Percentiles rank a stretch among this genome's conserved stretches.
Conservation (phyloP, 2,888 invertebrate species). For the Phania funesta region DNA sequence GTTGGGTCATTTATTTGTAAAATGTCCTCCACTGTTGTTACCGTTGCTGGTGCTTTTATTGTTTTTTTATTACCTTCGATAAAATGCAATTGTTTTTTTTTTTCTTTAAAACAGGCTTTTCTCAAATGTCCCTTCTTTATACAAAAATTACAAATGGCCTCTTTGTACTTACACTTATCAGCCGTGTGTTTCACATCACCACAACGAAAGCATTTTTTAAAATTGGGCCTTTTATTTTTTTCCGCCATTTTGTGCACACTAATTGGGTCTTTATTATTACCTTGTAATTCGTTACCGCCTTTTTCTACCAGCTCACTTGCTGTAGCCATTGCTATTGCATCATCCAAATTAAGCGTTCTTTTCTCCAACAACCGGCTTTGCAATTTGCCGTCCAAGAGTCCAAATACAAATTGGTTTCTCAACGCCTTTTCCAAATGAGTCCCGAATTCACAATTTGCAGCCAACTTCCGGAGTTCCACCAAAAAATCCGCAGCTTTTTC, state of each 20-base stretch:
- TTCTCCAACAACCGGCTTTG: conserved; percentile 48
- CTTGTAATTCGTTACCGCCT: conserved; percentile 10
- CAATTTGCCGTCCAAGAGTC: conserved; percentile 38
- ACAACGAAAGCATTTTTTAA: conserved; percentile 55
- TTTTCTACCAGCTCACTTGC: conserved; percentile 3
- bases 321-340: conserved; percentile 4
- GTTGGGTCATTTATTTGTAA: conserved; percentile 10
- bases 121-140: conserved; percentile 41
- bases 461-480: too few relatives aligned
- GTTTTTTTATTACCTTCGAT: background rate
- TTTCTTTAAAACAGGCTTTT: conserved; percentile 29
- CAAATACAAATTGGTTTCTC: conserved; percentile 52
- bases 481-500: too few relatives aligned
- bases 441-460: too few relatives aligned
- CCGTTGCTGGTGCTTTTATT: background rate
- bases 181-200: conserved; percentile 32
- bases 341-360: conserved; percentile 27
- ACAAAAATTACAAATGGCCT: conserved; percentile 42
- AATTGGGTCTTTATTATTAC: background rate
- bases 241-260: background rate
- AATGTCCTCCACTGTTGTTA: conserved; percentile 1
- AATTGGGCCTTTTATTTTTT: background rate
- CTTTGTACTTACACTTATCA: conserved; percentile 22
- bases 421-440: too few relatives aligned
- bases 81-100: background rate